These are phyloP conservation scores for Notamacropus eugenii DNA, from an alignment of 2,797 vertebrate species.

Conservation along the genomic window DNA sequence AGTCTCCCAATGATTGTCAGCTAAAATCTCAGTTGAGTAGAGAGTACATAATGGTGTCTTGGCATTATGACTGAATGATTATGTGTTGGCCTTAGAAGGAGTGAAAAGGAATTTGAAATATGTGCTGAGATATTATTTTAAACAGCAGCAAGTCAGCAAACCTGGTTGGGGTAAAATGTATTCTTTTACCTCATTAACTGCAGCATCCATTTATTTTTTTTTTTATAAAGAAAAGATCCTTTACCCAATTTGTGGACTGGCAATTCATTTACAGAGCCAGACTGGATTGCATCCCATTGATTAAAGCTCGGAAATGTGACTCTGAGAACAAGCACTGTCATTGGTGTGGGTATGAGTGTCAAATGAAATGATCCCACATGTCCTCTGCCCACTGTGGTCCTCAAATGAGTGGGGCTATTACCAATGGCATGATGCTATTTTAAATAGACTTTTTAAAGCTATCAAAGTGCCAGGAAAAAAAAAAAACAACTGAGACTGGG, in stretches of 20 bases:
- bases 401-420: background rate
- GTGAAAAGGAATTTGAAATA: background rate
- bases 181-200: background rate
- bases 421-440: background rate
- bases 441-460: background rate
- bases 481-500: background rate
- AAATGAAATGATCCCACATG: background rate
- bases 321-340: background rate
- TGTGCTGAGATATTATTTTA: background rate
- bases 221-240: background rate
- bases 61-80: background rate
- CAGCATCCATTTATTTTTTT: background rate
- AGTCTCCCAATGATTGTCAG: background rate
- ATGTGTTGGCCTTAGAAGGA: background rate
- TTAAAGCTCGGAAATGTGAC: background rate
- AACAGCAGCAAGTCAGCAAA: background rate
- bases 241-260: background rate
- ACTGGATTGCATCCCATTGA: background rate
- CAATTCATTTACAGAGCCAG: background rate
- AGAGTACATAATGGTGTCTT: background rate
- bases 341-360: background rate
- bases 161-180: background rate
- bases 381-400: background rate
- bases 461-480: background rate
- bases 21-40: background rate